These are phyloP conservation scores for Suncus etruscus DNA, from an alignment of 2,113 vertebrate genomes.

Conservation along the genomic window DNA sequence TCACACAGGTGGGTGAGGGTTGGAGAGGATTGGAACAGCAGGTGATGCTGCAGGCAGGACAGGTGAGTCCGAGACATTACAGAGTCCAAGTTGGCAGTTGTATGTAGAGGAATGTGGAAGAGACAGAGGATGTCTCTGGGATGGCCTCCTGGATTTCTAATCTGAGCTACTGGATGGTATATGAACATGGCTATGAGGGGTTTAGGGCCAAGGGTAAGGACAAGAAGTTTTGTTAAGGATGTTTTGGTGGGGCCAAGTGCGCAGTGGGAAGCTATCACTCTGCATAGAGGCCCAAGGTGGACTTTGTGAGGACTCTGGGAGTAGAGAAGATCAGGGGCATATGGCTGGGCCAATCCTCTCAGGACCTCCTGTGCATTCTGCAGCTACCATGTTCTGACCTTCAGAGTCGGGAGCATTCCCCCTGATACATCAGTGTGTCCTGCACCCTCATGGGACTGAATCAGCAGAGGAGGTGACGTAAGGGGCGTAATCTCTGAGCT, in stretches of 20 bases:
- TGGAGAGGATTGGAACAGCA: background rate
- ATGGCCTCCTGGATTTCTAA: background rate
- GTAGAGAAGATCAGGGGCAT: background rate
- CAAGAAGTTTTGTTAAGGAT: background rate
- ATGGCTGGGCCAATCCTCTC: background rate
- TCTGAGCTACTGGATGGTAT: background rate
- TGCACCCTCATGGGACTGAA: background rate
- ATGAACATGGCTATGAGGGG: fast-evolving
- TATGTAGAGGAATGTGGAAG: background rate
- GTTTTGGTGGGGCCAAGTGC: background rate
- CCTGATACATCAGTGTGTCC: background rate
- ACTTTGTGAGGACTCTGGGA: background rate
- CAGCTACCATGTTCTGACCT: background rate
- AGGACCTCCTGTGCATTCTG: background rate
- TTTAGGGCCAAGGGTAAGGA: background rate
- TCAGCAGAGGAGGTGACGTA: background rate
- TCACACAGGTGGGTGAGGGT: background rate
- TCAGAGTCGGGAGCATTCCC: background rate
- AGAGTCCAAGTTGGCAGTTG: background rate
- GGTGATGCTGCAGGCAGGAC: background rate
- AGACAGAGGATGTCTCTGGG: background rate
- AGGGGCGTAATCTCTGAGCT: too few relatives aligned
- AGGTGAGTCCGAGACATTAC: background rate
- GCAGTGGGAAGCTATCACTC: background rate
- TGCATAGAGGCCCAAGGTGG: background rate